Conservation (phyloP, 1,140 invertebrate species). For the Rhagoletis pomonella region DNA sequence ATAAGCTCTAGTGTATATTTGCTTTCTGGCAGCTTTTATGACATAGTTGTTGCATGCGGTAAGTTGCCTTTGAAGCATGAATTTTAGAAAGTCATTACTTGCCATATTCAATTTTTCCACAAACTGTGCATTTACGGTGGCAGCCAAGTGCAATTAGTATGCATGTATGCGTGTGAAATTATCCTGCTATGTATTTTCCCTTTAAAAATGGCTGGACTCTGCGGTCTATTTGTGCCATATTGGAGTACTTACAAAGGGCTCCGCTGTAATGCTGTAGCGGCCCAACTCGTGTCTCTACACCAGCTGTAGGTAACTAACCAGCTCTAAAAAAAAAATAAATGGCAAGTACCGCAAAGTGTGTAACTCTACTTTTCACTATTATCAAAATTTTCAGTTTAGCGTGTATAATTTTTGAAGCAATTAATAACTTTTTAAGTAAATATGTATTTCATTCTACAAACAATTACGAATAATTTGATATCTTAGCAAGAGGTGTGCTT, state of each 20-base stretch:
- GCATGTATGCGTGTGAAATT: background rate
- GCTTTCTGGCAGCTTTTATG: background rate
- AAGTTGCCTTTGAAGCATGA: slow-evolving; percentile 34
- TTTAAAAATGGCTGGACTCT: background rate
- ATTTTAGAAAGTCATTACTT: slow-evolving; percentile 49
- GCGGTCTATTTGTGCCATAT: background rate
- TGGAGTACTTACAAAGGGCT: background rate
- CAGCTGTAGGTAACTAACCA: no score
- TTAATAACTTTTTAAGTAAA: no score
- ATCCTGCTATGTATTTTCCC: slow-evolving; percentile 10
- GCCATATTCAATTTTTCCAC: slow-evolving; percentile 15
- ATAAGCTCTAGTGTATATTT: background rate
- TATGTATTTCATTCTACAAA: no score
- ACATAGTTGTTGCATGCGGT: slow-evolving; percentile 4
- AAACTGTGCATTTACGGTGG: slow-evolving; percentile 19
- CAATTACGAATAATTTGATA: no score
- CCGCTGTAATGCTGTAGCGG: no score
- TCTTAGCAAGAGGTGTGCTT: no score
- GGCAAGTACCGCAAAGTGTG: no score
- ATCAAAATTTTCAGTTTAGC: no score
- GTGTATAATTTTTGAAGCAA: no score
- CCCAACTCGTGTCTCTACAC: no score
- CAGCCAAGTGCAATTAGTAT: background rate
- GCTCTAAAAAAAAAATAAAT: no score
- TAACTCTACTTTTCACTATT: no score